Conservation (phyloP, 1,140 invertebrate genomes). For the Aphidius gifuensis region DNA sequence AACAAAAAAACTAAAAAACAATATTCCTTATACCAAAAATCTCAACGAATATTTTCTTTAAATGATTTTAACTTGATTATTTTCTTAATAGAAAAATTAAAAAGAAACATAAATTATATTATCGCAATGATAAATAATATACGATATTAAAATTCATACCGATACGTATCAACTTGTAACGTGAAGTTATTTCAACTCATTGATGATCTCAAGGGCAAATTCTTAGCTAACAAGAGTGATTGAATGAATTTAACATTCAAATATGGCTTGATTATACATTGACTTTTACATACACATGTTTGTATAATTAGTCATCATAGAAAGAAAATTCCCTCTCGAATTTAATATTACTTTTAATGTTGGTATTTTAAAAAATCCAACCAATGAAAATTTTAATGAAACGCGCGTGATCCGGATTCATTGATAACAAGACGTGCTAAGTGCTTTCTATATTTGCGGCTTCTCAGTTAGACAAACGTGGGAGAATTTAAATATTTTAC, state of each 20-base stretch:
- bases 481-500: constrained; percentile 14
- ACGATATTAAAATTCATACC: neutral
- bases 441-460: constrained; percentile 18
- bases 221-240: constrained; percentile 30
- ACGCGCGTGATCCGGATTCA: constrained; percentile 20
- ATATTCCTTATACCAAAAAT: too few relatives aligned
- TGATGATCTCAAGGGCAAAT: constrained; percentile 29
- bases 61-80: too few relatives aligned
- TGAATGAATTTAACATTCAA: constrained; percentile 28
- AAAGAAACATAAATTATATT: too few relatives aligned
- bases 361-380: neutral
- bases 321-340: too few relatives aligned
- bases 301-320: neutral
- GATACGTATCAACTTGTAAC: constrained; percentile 11
- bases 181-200: constrained; percentile 17
- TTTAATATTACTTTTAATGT: too few relatives aligned
- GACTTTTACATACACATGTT: neutral
- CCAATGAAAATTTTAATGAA: constrained; percentile 15
- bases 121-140: too few relatives aligned
- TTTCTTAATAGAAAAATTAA: too few relatives aligned
- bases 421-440: constrained; percentile 4
- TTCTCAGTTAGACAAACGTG: constrained; percentile 11
- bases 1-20: too few relatives aligned
- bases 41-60: too few relatives aligned
- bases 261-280: constrained; percentile 23